These are phyloP conservation scores for Calidris pugnax DNA, from an alignment of 2,113 vertebrate species.

Conservation along the genomic window DNA sequence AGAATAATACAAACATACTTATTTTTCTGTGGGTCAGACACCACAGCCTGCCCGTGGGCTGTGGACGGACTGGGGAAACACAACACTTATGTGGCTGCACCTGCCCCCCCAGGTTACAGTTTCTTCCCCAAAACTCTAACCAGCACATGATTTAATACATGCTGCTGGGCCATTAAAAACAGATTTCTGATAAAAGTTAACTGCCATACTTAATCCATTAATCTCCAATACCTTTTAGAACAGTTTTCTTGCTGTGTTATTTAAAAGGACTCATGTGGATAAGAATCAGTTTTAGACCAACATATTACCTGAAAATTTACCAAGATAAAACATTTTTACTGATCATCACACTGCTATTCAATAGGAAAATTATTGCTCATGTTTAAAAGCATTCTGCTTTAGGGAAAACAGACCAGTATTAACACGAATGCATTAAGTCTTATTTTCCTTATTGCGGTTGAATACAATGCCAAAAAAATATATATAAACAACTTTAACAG, in stretches of 20 bases:
- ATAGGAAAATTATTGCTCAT: not conserved
- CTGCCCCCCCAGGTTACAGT: not conserved
- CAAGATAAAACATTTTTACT: conserved; percentile 1
- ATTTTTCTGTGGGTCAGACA: not conserved
- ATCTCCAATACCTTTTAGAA: not conserved
- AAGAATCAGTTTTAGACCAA: not conserved
- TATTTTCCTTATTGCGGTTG: not conserved
- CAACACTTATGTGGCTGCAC: not conserved
- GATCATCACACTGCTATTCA: not conserved
- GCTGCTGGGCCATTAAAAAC: not conserved
- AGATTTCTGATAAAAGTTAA: too few relatives aligned
- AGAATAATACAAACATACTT: rapidly evolving
- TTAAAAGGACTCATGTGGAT: conserved; percentile 11
- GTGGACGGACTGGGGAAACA: not conserved
- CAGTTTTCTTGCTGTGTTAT: not conserved
- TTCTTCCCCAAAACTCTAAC: not conserved
- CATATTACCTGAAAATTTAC: conserved; percentile 12
- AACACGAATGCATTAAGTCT: not conserved
- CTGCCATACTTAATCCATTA: not conserved
- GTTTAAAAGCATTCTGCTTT: conserved; percentile 6
- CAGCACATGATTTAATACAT: not conserved
- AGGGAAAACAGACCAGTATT: not conserved
- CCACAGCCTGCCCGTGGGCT: not conserved
- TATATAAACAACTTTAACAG: not conserved
- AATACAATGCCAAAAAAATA: not conserved